phyloP scores from a whole-genome alignment of 1,140 invertebrate genomes.

The Dreissena rostriformis region DNA sequence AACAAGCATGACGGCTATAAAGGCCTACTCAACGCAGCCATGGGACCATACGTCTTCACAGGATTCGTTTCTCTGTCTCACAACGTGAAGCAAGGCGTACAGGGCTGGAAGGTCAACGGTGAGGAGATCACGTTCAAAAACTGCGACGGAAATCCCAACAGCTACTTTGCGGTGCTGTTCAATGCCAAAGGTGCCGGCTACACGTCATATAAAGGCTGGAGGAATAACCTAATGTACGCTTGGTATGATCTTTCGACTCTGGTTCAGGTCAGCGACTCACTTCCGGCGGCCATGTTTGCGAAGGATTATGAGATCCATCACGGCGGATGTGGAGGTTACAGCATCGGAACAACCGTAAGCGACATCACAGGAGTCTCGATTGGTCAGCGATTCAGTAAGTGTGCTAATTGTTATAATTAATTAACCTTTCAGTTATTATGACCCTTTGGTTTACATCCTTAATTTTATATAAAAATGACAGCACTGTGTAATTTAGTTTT shows the following conservation, averaged over 20 bases:
- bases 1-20: constrained; percentile 14
- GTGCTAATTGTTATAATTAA: not conserved
- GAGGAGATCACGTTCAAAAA: constrained; percentile 14
- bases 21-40: constrained; percentile 11
- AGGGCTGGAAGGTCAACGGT: constrained; percentile 28
- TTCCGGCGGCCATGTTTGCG: constrained; percentile 1
- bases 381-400: constrained; percentile 33
- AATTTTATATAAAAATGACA: no score
- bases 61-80: not conserved
- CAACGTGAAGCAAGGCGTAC: not conserved
- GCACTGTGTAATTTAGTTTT: no score
- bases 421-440: no score
- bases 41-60: constrained; percentile 32
- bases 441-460: no score
- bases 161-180: constrained; percentile 9
- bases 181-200: constrained; percentile 3
- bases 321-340: constrained; percentile 30
- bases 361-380: constrained; percentile 16
- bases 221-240: not conserved
- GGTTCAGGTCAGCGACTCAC: not conserved
- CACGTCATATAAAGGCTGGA: not conserved
- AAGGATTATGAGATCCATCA: constrained; percentile 23
- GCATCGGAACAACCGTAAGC: not conserved
- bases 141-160: constrained; percentile 39
- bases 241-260: constrained; percentile 14